Base-by-base conservation (phyloP, 1,140 invertebrate species). In the Trachelipus rathkii region DNA sequence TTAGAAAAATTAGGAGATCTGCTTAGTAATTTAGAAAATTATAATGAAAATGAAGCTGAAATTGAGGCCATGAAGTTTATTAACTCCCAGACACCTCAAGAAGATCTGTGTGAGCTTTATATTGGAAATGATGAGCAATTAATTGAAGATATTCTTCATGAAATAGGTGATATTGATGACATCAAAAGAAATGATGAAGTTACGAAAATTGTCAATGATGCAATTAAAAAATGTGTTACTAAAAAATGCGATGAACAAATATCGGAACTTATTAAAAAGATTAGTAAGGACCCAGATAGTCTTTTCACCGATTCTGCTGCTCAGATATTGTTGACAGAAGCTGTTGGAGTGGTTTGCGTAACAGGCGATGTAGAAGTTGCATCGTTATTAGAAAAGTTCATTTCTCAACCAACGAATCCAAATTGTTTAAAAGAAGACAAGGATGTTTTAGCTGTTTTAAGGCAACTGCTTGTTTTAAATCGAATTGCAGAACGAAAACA, bases 381-480 rank as follows among this genome's bases (percentile, higher is more conserved):
- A 1, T 86, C 84, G 13, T 72, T 86, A 45, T 84, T 91, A 19
- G 79, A 89, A 45, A 84, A 87, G n/a, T 84, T 90, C n/a, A 83
- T 90, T 21, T 87, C 87, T 45, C 88, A 91, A 82, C 86, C 88
- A 24, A 85, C 88, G n/a, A 87, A 87, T 21, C 87, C 89, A 4
- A 83, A 85, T 23, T 87, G 86, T 77, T 83, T 91, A 60, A 86
- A 86, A n/a, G 85, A 85, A 33, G 90, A 92, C 82, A 86, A 85
- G 67, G 86, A 89, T 15, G 89, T 89, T 1, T 82, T 91, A 67
- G 89, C 89, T 73, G 90, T 92, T 77, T 83, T 93, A n/a, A 89
- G 89, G 84, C 86, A 92, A 75, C 83, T 92, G 43, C 89, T 89
- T 5, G 87, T 93, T 0, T 91, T 93, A 87, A 86, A 89, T 73